Evolutionary conservation across 1,140 invertebrate species (phyloP).

Genomic region (Platorchestia sp.): DNA sequence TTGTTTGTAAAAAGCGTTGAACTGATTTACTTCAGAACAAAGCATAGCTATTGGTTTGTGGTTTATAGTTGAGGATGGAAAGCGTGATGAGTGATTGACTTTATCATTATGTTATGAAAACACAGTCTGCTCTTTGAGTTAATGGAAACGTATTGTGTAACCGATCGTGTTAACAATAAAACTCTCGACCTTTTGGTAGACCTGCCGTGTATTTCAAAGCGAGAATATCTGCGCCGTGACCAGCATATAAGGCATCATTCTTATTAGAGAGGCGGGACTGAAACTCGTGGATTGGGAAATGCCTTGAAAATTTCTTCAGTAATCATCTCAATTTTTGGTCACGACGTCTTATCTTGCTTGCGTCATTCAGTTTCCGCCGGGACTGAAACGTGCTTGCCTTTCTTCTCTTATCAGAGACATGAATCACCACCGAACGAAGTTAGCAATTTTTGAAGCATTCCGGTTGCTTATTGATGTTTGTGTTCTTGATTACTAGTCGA

Average conservation of each 20-base stretch:
- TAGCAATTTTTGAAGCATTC: not conserved
- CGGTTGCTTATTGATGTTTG: not conserved
- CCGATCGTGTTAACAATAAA: not conserved
- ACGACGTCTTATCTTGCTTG: slow-evolving; percentile 25
- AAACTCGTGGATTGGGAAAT: not conserved
- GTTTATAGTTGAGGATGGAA: not conserved
- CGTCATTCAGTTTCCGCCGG: slow-evolving; percentile 13
- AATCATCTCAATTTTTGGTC: not conserved
- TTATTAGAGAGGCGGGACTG: not conserved
- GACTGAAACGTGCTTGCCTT: not conserved
- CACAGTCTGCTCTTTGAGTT: not conserved
- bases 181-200: not conserved
- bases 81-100: not conserved
- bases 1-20: too few relatives aligned
- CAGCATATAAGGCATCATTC: not conserved
- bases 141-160: not conserved
- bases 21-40: not conserved
- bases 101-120: not conserved
- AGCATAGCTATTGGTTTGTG: not conserved
- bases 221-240: not conserved
- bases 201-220: not conserved
- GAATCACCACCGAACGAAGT: not conserved
- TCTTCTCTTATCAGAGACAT: not conserved
- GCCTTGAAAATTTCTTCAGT: not conserved
- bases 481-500: not conserved